Evolutionary conservation across 2,888 invertebrate species (phyloP).

Genomic region (Pollenia amentaria): DNA sequence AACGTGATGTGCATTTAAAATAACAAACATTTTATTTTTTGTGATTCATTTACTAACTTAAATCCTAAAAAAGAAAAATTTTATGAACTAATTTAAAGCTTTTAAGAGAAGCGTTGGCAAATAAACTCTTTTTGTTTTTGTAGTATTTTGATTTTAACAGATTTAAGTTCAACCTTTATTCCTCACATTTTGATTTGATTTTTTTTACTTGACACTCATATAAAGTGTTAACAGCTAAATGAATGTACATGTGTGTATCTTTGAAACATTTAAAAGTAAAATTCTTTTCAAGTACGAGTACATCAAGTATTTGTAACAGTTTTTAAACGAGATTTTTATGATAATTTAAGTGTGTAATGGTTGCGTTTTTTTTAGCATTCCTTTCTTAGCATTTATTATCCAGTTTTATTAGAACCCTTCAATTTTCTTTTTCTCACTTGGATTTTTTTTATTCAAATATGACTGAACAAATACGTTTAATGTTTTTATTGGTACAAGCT

Average conservation of each 20-base stretch:
- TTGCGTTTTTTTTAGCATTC: not conserved
- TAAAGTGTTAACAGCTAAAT: conserved; percentile 9
- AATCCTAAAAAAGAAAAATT: not conserved
- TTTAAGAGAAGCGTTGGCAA: not conserved
- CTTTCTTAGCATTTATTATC: conserved; percentile 35
- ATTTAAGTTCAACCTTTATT: conserved; percentile 14
- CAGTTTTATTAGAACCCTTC: conserved; percentile 44
- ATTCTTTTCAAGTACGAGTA: not conserved
- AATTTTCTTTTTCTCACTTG: conserved; percentile 19
- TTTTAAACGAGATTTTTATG: conserved; percentile 46
- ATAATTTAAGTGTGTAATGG: conserved; percentile 38
- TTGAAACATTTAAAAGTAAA: not conserved
- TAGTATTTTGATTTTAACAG: conserved; percentile 1
- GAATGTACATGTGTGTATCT: too few species aligned
- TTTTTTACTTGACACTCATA: not conserved
- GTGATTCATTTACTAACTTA: not conserved
- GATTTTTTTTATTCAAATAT: not conserved
- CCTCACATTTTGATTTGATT: not conserved
- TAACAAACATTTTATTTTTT: not conserved
- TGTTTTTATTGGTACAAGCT: not conserved
- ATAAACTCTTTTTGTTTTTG: not conserved
- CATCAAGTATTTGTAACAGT: conserved; percentile 39
- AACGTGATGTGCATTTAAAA: conserved; percentile 56
- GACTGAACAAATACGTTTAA: not conserved
- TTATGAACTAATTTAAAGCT: conserved; percentile 18